Evolutionary conservation across 1,140 invertebrate species (phyloP), one percentile per base, ranked within the genome.

Genomic region (Papilio machaon): DNA sequence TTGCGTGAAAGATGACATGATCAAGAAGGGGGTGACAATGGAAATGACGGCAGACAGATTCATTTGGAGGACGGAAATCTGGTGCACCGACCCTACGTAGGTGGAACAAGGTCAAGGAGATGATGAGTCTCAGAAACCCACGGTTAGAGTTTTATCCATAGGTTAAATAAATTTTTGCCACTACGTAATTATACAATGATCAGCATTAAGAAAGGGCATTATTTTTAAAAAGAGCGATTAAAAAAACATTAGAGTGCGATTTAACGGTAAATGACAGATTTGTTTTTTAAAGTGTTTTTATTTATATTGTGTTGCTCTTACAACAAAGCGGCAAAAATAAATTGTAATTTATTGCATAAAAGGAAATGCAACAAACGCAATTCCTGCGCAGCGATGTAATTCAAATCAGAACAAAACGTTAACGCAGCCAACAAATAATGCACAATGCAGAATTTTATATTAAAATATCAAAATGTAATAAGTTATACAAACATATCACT

Each of bases 341-440:
- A 64, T 19, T 60, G 54, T 76, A 76, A 60, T 64, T 64, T 64
- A 78, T 64, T 43, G 54, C 46, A 43, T 64, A 78, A 58, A 64
- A 60, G 35, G 54, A 78, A 78, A 43, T 10, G 76, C 52, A 64
- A 78, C 76, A 78, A 23, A 54, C 64, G 76, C 76, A 78, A 60
- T 79, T 64, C 43, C 47, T 79, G 58, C 54, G 80, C 76, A 80
- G 38, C 79, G 58, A 23, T 80, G 82, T 82, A 85, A 85, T 88
- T 86, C 85, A 86, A 85, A 86, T 76, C 73, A 47, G 79, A 87
- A 84, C 84, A 86, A 85, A 85, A 81, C 82, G 83, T 81, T 85
- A 87, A 85, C 82, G 80, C 30, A 87, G 85, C 60, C 82, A 81
- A 75, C 82, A 83, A 82, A 85, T 85, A 83, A 82, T 84, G 76